phyloP scores from a whole-genome alignment of 2,888 invertebrate genomes.

The Oligia strigilis region DNA sequence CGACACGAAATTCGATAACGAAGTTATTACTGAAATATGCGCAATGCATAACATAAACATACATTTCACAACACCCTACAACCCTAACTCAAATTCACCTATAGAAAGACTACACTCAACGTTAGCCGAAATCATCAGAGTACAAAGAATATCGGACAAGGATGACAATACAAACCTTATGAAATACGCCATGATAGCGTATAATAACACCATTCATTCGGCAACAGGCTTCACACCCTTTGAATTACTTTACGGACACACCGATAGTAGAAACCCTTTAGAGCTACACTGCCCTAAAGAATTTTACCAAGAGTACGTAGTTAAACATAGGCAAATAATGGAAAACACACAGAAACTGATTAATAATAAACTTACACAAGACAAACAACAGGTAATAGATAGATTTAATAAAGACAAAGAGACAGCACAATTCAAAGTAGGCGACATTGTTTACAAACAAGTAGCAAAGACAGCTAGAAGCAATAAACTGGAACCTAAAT shows the following conservation, averaged over 20 bases:
- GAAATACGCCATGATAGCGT: constrained; percentile 66
- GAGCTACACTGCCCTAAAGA: constrained; percentile 69
- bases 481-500: constrained; percentile 54
- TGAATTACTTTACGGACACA: constrained; percentile 68
- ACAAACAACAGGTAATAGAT: constrained; percentile 54
- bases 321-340: constrained; percentile 89
- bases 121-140: constrained; percentile 54
- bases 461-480: constrained; percentile 65
- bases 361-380: constrained; percentile 23
- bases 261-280: constrained; percentile 65
- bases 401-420: constrained; percentile 50
- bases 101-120: constrained; percentile 61
- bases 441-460: constrained; percentile 63
- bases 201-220: constrained; percentile 68
- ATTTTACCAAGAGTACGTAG: constrained; percentile 93
- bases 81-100: constrained; percentile 61
- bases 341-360: constrained; percentile 60
- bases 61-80: constrained; percentile 62
- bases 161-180: constrained; percentile 58
- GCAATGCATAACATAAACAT: constrained; percentile 55
- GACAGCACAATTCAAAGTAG: constrained; percentile 58
- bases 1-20: constrained; percentile 65
- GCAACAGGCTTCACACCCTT: constrained; percentile 66
- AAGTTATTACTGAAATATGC: constrained; percentile 64
- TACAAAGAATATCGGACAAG: constrained; percentile 62